Base-by-base conservation (phyloP, 2,113 vertebrate species). In the Microtus oregoni region DNA sequence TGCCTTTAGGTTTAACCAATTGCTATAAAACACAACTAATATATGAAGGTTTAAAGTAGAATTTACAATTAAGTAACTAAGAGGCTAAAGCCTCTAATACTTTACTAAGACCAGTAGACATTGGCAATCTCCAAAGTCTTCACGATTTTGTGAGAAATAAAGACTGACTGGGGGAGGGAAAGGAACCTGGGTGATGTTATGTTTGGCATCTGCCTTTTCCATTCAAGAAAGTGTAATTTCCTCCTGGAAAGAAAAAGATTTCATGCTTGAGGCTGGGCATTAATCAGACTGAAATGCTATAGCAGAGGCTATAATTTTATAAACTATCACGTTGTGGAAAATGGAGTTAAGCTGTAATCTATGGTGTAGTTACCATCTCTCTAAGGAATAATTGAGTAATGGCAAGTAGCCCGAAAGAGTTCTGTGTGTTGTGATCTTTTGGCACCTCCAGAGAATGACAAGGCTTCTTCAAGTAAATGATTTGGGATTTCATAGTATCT, bases 231-330 rank as follows among this genome's bases (percentile, higher is more conserved):
- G 96, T 73, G 97, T 97, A 96, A 98, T 98, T 98, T 98, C 98
- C 91, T 98, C 90, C 92, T 97, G 87, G 82, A 96, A 96, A 96
- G 96, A 96, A 98, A 96, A 98, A 98, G 97, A 98, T 98, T 98
- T 97, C 87, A 81, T 96, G 97, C 98, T 97, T 98, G 89, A 93
- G 98, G 98, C 97, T 98, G 93, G 96, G 93, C 58, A 98, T 98
- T 98, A 98, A 99, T 99, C 98, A 98, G 96, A 94, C 96, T 96
- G 94, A 98, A 98, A 98, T 97, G 89, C 94, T 98, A 96, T 68
- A 96, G 86, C 61, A 94, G 87, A 95, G 97, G 97, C 95, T 97
- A 98, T 98, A 97, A 98, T 98, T 99, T 99, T 98, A 98, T 98
- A 98, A 99, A 98, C 96, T 97, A 97, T 96, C 76, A 92, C 92